phyloP scores from a whole-genome alignment of 2,888 invertebrate species.

The Nasonia oneida region DNA sequence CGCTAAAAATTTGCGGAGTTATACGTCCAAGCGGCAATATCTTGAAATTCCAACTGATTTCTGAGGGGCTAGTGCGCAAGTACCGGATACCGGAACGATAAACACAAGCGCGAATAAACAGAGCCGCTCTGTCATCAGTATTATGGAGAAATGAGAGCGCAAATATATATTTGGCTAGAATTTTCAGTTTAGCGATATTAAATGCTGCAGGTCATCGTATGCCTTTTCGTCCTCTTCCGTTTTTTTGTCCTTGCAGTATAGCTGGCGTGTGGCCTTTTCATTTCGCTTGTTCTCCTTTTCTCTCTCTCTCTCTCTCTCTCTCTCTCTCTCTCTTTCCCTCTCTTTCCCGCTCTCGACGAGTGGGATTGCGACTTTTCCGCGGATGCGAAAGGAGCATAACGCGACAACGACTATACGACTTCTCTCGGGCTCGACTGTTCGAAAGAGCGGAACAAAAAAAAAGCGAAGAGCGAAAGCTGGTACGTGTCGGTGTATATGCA shows the following conservation, averaged over 20 bases:
- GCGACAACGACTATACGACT: not conserved
- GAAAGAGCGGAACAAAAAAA: not conserved
- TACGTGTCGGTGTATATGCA: conserved; percentile 1
- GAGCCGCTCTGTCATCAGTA: not conserved
- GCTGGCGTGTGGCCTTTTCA: conserved; percentile 39
- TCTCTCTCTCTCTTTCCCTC: not conserved
- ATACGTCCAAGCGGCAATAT: not conserved
- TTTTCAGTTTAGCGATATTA: conserved; percentile 47
- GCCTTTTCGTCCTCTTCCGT: conserved; percentile 23
- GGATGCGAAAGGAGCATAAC: conserved; percentile 38
- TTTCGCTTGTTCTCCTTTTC: not conserved
- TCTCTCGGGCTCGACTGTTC: not conserved
- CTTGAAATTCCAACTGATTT: not conserved
- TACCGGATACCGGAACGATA: no score
- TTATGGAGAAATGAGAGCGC: not conserved
- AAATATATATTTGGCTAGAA: conserved; percentile 40
- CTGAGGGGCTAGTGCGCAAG: no score
- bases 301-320: no score
- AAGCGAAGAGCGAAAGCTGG: conserved; percentile 13
- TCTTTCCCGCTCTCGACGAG: not conserved
- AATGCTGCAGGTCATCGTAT: conserved; percentile 24
- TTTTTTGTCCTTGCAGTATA: conserved; percentile 2
- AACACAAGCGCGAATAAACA: not conserved
- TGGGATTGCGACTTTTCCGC: conserved; percentile 43
- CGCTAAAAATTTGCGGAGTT: not conserved